Conservation (phyloP, 2,113 vertebrate genomes). For the Dasyprocta punctata region DNA sequence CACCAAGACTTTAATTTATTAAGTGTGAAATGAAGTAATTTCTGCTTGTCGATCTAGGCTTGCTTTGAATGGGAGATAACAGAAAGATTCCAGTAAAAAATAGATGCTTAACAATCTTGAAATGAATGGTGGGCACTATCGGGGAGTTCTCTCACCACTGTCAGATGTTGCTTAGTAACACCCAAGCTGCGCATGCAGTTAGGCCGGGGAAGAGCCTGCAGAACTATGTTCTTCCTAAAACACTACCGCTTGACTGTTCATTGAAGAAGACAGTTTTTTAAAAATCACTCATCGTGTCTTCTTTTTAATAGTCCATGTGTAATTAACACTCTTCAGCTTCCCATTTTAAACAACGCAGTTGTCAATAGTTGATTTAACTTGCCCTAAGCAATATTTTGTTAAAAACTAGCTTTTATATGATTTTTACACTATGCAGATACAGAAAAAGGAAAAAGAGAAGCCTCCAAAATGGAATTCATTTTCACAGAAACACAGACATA, state of each 20-base stretch:
- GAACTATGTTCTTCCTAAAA: conserved; percentile 9
- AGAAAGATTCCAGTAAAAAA: conserved; percentile 49
- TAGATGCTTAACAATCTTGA: conserved; percentile 61
- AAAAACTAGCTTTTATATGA: neutral
- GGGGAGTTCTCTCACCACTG: neutral
- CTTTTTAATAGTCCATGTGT: conserved; percentile 44
- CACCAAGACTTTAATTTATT: neutral
- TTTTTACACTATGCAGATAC: neutral
- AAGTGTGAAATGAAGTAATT: conserved; percentile 45
- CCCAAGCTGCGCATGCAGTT: conserved; percentile 13
- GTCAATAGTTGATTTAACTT: conserved; percentile 46
- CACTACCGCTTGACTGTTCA: conserved; percentile 2
- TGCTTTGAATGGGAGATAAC: conserved; percentile 52
- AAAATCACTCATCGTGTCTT: neutral
- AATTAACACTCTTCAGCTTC: conserved; percentile 21
- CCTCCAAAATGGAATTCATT: neutral
- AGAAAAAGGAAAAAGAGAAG: neutral
- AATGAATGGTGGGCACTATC: neutral
- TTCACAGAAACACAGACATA: neutral
- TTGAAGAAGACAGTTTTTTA: conserved; percentile 3
- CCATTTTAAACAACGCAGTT: conserved; percentile 23
- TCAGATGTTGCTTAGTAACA: conserved; percentile 61
- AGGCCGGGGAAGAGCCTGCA: neutral
- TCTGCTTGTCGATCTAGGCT: conserved; percentile 16
- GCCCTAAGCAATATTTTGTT: conserved; percentile 40